Evolutionary conservation across 2,797 vertebrate genomes (phyloP), one percentile per base, ranked within the genome.

Genomic region (Tinamus major): DNA sequence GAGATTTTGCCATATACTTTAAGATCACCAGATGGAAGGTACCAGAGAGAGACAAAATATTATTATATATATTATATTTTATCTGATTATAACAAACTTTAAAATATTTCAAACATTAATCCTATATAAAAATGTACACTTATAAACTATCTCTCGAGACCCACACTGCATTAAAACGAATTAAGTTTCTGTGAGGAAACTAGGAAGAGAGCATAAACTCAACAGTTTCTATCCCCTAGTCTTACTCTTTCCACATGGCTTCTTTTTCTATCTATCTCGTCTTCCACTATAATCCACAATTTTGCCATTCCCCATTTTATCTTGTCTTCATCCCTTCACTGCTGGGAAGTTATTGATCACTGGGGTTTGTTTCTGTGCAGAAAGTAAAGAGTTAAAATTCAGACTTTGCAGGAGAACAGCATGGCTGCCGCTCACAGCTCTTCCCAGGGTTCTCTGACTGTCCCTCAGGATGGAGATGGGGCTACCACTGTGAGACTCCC

Each of bases 11-110:
- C 84, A 21, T 8, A 18, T 68, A 58, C 58, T 90, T 90, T 74
- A 90, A 91, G 71, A 90, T 85, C 68, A 90, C 27, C 11, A 64
- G 37, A 55, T 19, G 89, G 71, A 91, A 94, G 48, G 44, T 21
- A 46, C 4, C 72, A 63, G 21, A 85, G 16, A 91, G 24, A 26
- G 37, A 53, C 15, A 82, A 94, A 94, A 68, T 71, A 77, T 1
- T 58, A 37, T 55, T 61, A 87, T 35, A 79, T 4, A 7, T 26
- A 13, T 84, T 86, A 79, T 4, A 16, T 69, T 92, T 84, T 74
- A 69, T 77, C 74, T 92, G 65, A 41, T 42, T 79, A 42, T 20
- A 82, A 76, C 12, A 61, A 29, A 81, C 55, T 84, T 84, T 63
- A 5, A 84, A 79, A 33, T 70, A 70, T 5, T 88, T 86, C 10